Evolutionary conservation across 2,797 vertebrate species (phyloP).

Genomic region (Melanogrammus aeglefinus): DNA sequence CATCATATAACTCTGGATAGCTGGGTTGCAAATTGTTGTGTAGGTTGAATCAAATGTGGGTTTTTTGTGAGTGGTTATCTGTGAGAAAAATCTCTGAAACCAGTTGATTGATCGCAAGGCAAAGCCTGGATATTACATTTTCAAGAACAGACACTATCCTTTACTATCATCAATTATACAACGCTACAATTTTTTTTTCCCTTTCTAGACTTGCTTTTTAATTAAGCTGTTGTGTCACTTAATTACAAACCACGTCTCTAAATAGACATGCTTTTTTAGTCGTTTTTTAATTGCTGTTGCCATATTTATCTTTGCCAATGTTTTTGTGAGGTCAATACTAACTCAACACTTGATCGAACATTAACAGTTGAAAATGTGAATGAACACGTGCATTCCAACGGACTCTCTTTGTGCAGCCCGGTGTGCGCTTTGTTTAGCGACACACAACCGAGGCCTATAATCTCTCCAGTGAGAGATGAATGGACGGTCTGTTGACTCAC

Average conservation of each 20-base stretch:
- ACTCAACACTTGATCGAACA: background rate
- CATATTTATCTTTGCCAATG: background rate
- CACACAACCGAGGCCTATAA: background rate
- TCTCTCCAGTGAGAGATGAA: background rate
- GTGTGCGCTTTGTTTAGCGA: background rate
- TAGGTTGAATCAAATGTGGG: background rate
- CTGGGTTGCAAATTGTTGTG: background rate
- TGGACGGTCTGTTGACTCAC: background rate
- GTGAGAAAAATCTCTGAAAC: background rate
- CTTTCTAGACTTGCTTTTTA: background rate
- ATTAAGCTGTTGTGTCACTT: background rate
- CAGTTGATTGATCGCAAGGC: conserved; percentile 1
- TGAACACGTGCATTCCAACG: background rate
- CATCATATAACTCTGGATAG: background rate
- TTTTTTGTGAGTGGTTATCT: background rate
- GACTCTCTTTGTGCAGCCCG: background rate
- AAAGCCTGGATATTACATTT: background rate
- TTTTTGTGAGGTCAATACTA: background rate
- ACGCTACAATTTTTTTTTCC: background rate
- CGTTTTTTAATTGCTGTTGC: background rate
- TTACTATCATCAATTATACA: background rate
- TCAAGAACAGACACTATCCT: background rate
- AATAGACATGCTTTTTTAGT: background rate
- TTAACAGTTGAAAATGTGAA: background rate
- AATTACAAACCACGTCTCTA: background rate